phyloP scores from a whole-genome alignment of 2,797 vertebrate genomes.

The Malacoctenus gilli region DNA sequence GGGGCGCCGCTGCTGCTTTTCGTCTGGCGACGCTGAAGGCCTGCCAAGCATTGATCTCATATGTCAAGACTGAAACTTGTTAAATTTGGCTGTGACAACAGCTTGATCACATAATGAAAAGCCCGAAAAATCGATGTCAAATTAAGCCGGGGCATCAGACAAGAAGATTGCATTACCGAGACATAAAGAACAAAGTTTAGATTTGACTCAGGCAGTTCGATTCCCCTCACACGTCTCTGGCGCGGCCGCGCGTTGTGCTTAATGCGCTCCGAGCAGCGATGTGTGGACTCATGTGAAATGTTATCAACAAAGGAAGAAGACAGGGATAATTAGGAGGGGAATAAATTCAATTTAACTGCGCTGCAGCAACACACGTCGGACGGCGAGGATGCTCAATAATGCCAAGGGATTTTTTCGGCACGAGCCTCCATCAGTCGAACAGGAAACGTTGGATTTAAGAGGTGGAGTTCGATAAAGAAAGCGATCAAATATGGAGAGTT shows the following conservation, averaged over 20 bases:
- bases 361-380: neutral
- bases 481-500: neutral
- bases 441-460: no score
- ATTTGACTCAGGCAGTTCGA: constrained; percentile 1
- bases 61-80: constrained; percentile 8
- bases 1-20: constrained; percentile 12
- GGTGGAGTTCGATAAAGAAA: no score
- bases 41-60: neutral
- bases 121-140: constrained; percentile 18
- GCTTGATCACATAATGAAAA: constrained; percentile 9
- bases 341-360: constrained; percentile 4
- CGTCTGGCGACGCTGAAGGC: neutral
- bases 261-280: neutral
- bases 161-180: constrained; percentile 2
- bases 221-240: neutral
- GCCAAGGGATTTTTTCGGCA: no score
- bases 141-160: neutral
- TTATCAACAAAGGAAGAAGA: constrained; percentile 5
- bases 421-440: no score
- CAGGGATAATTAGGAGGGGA: neutral
- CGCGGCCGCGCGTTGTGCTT: neutral
- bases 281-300: constrained; percentile 5
- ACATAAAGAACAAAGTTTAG: constrained; percentile 3
- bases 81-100: constrained; percentile 5
- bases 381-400: no score